phyloP scores from a whole-genome alignment of 2,113 vertebrate species.

The Elaphurus davidianus region DNA sequence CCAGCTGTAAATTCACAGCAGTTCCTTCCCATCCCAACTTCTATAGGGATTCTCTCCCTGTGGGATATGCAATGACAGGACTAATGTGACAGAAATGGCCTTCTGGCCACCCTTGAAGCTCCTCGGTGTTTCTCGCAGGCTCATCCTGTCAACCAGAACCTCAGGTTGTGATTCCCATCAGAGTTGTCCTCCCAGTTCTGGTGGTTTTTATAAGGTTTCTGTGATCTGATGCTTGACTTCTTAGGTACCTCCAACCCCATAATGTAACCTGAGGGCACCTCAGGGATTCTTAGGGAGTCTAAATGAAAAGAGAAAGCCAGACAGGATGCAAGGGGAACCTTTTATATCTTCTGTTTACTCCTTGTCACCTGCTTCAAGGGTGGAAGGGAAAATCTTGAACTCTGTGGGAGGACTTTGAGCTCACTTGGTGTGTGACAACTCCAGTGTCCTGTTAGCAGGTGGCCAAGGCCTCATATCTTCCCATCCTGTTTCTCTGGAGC shows the following conservation, averaged over 20 bases:
- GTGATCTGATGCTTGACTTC: not conserved
- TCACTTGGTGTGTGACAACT: not conserved
- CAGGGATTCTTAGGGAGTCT: not conserved
- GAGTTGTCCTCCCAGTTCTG: not conserved
- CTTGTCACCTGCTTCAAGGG: not conserved
- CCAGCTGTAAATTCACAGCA: too few relatives aligned
- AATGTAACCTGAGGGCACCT: not conserved
- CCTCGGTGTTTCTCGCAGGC: not conserved
- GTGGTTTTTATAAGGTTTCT: not conserved
- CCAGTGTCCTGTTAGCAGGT: not conserved
- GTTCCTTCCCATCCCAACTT: not conserved
- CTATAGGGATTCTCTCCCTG: too few relatives aligned
- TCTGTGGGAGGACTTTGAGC: not conserved
- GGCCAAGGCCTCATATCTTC: not conserved
- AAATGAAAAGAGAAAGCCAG: not conserved
- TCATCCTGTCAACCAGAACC: not conserved
- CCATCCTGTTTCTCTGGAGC: not conserved
- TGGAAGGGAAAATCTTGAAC: not conserved
- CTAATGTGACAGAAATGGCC: not conserved
- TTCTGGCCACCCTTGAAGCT: too few relatives aligned
- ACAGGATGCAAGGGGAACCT: not conserved
- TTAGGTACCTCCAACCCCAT: not conserved
- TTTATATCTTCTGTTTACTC: not conserved
- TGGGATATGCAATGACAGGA: not conserved
- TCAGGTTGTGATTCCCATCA: not conserved